Percentiles rank a stretch among this genome's conserved stretches.
These are phyloP conservation scores for Megathymus violae DNA, from an alignment of 1,140 invertebrate species.

Conservation along the genomic window DNA sequence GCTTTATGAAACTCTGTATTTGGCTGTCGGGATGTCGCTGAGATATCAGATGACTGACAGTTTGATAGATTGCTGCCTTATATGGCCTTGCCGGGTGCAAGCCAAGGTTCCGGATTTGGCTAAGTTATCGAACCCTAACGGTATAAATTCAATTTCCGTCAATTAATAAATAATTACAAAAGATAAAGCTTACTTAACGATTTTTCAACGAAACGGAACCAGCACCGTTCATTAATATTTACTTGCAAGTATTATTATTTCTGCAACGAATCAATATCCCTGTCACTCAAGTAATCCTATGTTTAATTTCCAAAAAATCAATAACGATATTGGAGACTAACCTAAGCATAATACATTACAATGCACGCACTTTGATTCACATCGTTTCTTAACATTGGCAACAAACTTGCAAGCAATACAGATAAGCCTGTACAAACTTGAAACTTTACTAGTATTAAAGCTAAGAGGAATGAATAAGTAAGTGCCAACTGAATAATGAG, in stretches of 20 bases:
- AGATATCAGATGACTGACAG: constrained; percentile 42
- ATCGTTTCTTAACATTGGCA: constrained; percentile 17
- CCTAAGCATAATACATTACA: constrained; percentile 9
- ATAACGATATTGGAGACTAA: background rate
- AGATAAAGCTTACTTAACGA: too few relatives aligned
- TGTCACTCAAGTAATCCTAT: background rate
- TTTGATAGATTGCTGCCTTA: constrained; percentile 43
- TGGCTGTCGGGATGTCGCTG: constrained; percentile 54
- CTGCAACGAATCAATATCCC: background rate
- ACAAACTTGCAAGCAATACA: constrained; percentile 33
- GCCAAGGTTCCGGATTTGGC: constrained; percentile 4
- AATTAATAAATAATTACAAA: too few relatives aligned
- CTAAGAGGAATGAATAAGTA: constrained; percentile 21
- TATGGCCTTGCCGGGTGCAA: constrained; percentile 6
- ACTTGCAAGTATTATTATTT: too few relatives aligned
- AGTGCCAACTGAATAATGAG: constrained; percentile 28
- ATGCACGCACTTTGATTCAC: background rate
- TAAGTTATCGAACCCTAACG: background rate
- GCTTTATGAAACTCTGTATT: constrained; percentile 68
- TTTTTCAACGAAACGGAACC: too few relatives aligned
- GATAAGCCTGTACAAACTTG: constrained; percentile 27
- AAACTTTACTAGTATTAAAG: constrained; percentile 7
- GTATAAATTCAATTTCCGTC: too few relatives aligned
- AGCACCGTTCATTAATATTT: too few relatives aligned
- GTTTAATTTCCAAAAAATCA: background rate